phyloP scores from a whole-genome alignment of 2,888 invertebrate genomes.

The Drosophila lacicola region DNA sequence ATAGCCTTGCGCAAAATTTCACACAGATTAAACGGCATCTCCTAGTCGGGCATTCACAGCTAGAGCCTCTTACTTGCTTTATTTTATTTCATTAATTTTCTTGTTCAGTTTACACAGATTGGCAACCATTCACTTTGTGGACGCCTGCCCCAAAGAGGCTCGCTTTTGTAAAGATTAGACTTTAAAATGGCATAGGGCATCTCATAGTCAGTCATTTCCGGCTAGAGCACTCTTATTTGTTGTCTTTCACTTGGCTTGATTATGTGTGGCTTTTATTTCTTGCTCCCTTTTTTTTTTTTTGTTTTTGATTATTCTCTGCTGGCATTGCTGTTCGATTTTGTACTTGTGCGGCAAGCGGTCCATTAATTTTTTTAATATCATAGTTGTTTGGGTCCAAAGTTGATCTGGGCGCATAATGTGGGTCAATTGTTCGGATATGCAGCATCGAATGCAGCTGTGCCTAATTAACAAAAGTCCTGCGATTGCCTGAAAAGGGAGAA shows the following conservation, averaged over 20 bases:
- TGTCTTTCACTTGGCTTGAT: slow-evolving; percentile 12
- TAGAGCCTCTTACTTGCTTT: too few species aligned
- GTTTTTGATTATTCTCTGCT: slow-evolving; percentile 24
- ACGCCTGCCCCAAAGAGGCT: too few species aligned
- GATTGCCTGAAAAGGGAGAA: not conserved
- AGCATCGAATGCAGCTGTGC: slow-evolving; percentile 32
- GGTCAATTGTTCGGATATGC: slow-evolving; percentile 61
- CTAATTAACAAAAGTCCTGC: slow-evolving; percentile 69
- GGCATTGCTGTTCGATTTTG: slow-evolving; percentile 65
- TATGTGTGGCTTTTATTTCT: slow-evolving; percentile 14
- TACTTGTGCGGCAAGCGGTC: slow-evolving; percentile 48
- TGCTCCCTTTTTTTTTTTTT: slow-evolving; percentile 23
- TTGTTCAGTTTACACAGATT: too few species aligned
- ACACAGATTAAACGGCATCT: too few species aligned
- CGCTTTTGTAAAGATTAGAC: too few species aligned
- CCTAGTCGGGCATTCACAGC: too few species aligned
- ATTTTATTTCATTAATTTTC: too few species aligned
- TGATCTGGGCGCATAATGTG: slow-evolving; percentile 53
- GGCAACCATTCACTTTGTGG: too few species aligned
- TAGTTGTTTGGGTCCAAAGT: slow-evolving; percentile 44
- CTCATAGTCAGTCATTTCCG: too few species aligned
- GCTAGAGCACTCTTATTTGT: not conserved
- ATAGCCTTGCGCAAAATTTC: too few species aligned
- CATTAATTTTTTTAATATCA: slow-evolving; percentile 71
- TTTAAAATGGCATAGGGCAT: too few species aligned